A percentile compares a stretch with the other conserved stretches of the same genome.
phyloP scores from a whole-genome alignment of 2,797 vertebrate genomes.

The Coregonus ussuriensis region DNA sequence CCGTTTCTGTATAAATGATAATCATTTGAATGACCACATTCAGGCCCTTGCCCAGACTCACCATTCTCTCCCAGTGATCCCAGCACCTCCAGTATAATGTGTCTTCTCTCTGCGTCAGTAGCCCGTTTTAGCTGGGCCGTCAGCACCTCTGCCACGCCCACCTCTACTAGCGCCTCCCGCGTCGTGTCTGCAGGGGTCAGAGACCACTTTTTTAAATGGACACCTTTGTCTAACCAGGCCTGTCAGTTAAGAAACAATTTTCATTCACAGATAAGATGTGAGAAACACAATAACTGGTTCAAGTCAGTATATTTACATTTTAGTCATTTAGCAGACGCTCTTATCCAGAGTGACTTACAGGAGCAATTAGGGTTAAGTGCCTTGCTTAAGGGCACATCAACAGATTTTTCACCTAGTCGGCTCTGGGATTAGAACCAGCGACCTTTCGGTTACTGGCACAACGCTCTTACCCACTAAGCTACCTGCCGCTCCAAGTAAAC shows the following conservation, averaged over 20 bases:
- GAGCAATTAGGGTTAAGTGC: no score
- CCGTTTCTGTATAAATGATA: background rate
- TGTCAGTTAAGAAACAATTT: no score
- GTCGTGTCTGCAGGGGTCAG: slow-evolving; percentile 75
- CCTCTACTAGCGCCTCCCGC: slow-evolving; percentile 80
- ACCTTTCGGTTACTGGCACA: no score
- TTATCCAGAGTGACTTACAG: no score
- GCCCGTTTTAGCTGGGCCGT: slow-evolving; percentile 82
- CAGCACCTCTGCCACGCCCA: slow-evolving; percentile 77
- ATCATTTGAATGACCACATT: background rate
- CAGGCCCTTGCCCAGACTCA: slow-evolving; percentile 57
- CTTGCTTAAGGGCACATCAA: no score
- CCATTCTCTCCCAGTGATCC: slow-evolving; percentile 85
- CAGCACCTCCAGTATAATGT: slow-evolving; percentile 86
- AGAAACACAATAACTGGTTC: background rate
- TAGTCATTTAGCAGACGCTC: no score
- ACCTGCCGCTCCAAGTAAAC: no score
- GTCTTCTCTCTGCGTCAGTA: slow-evolving; percentile 82
- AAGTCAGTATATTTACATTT: background rate
- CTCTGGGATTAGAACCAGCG: no score
- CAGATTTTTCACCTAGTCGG: no score
- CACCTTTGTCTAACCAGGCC: background rate
- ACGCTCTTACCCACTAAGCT: no score
- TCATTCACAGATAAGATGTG: no score
- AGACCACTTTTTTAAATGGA: background rate